phyloP scores from a whole-genome alignment of 2,888 invertebrate species.

The Diaphora mendica region DNA sequence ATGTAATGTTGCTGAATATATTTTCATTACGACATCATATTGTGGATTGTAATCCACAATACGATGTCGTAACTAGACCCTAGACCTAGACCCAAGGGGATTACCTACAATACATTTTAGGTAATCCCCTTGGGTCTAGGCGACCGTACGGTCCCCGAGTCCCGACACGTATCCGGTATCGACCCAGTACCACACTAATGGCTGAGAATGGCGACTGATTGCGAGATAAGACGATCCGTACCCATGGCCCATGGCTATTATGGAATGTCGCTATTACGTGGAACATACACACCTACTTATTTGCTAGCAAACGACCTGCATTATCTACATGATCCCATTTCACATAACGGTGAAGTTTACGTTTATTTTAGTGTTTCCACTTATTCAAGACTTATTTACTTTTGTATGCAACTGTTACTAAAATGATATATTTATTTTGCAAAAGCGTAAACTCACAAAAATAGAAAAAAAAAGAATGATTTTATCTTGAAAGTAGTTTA shows the following conservation, averaged over 20 bases:
- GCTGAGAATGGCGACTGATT: conserved; percentile 46
- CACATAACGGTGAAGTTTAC: background rate
- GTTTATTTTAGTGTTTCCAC: background rate
- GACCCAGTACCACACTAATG: conserved; percentile 64
- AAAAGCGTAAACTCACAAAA: background rate
- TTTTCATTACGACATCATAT: conserved; percentile 24
- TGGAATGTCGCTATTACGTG: conserved; percentile 31
- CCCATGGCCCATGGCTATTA: conserved; percentile 23
- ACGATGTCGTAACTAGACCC: too few species aligned
- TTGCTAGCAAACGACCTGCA: conserved; percentile 14
- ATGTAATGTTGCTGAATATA: background rate
- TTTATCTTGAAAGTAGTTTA: background rate
- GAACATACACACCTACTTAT: conserved; percentile 17
- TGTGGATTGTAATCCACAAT: conserved; percentile 28
- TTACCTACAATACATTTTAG: too few species aligned
- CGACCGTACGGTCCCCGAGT: conserved; percentile 48
- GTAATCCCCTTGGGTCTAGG: conserved; percentile 37
- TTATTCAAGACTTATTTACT: background rate
- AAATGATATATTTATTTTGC: background rate
- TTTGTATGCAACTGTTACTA: background rate
- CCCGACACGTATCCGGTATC: conserved; percentile 63
- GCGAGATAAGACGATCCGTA: conserved; percentile 44
- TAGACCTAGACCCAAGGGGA: too few species aligned
- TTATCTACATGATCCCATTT: conserved; percentile 15
- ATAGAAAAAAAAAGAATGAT: background rate